Base-by-base conservation (phyloP, 1,140 invertebrate genomes). In the Drosophila repleta region DNA sequence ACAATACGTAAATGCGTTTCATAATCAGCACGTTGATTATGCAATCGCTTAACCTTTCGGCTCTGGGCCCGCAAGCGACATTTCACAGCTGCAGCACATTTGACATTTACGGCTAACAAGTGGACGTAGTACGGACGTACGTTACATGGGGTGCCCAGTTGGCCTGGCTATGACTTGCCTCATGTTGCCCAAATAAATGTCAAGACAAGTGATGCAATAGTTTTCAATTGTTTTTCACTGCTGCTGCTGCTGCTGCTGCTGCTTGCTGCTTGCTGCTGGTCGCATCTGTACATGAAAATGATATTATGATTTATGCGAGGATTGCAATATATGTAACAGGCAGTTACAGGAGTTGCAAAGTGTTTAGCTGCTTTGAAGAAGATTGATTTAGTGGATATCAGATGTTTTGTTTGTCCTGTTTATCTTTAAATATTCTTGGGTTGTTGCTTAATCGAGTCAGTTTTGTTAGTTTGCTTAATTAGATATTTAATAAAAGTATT, bases 1-100 rank as follows among this genome's bases (percentile, higher is more conserved):
- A 15, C 29, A 45, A 55, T 49, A 39, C n/a, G n/a, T 10, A 43
- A 46, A 32, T 58, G 21, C 52, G 32, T 35, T 15, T 55, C 35
- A 13, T 24, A 56, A 56, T 26, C 21, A 56, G 35, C 56, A 8
- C 3, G 15, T 29, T 43, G 56, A 17, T 43, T 26, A 17, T 57
- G 24, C 55, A 55, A 11, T 11, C 37, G 13, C 37, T 56, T 43
- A 24, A 56, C 53, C 20, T 29, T 56, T 43, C 17, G 37, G 8
- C 3, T 13, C 17, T 56, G n/a, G n/a, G 53, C n/a, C 53, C n/a
- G 3, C 35, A 5, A 37, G 51, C 41, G 17, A 11, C 57, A 20
- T 24, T 5, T 56, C 35, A 55, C 32, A 21, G 37, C 13, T 6
- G 52, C 18, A 39, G 18, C 20, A 35, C 32, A 24, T 56, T 17